Evolutionary conservation across 1,140 invertebrate species (phyloP).

Genomic region (Diploscapter pachys): DNA sequence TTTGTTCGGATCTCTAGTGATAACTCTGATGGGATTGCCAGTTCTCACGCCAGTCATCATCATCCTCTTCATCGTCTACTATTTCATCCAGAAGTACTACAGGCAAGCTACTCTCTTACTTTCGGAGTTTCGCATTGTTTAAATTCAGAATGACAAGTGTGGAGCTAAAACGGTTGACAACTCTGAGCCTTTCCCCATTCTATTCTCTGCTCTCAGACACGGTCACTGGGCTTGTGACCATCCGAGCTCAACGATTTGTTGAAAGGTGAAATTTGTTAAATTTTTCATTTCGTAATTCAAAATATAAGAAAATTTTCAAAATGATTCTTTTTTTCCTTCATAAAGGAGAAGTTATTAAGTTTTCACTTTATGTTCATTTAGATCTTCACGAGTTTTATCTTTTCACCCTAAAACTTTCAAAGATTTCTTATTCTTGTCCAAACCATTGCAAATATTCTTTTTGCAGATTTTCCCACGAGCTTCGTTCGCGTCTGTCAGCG

Average conservation of each 20-base stretch:
- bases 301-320: no score
- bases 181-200: constrained; percentile 80
- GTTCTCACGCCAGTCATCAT: constrained; percentile 68
- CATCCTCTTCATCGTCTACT: constrained; percentile 49
- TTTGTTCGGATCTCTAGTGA: constrained; percentile 73
- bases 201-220: constrained; percentile 91
- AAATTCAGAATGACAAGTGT: constrained; percentile 73
- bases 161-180: constrained; percentile 85
- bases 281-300: neutral
- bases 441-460: neutral
- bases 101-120: neutral
- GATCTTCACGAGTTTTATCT: no score
- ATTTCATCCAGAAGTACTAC: constrained; percentile 43
- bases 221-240: constrained; percentile 75
- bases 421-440: no score
- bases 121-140: no score
- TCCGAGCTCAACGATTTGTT: constrained; percentile 76
- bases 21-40: constrained; percentile 84
- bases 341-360: no score
- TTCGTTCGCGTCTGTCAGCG: constrained; percentile 73
- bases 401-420: no score
- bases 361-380: no score
- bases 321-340: no score
- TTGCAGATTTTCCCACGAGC: constrained; percentile 72
- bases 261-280: constrained; percentile 60